Percentiles rank a stretch among this genome's conserved stretches.
These are phyloP conservation scores for Myotis daubentonii DNA, from an alignment of 2,797 vertebrate species.

Conservation along the genomic window DNA sequence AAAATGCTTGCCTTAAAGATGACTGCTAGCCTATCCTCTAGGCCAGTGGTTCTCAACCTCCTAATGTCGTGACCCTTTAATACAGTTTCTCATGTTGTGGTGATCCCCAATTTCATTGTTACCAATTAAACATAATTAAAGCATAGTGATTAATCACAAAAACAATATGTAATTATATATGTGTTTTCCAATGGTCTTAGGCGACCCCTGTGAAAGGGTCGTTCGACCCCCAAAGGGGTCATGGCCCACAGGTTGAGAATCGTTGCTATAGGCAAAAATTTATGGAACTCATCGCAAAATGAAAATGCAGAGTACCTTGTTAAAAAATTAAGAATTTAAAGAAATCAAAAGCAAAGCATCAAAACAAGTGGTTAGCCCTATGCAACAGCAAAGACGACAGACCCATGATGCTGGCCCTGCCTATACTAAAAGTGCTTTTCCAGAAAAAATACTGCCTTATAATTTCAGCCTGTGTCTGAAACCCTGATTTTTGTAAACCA, in stretches of 20 bases:
- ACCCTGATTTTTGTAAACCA: not conserved
- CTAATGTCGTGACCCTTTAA: too few species aligned
- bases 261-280: not conserved
- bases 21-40: not conserved
- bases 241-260: too few species aligned
- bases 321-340: not conserved
- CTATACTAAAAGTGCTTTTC: not conserved
- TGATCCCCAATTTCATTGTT: too few species aligned
- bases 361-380: not conserved
- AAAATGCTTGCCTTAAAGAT: not conserved
- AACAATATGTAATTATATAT: too few species aligned
- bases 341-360: not conserved
- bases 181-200: too few species aligned
- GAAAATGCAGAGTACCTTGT: not conserved
- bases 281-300: not conserved
- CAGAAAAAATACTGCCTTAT: not conserved
- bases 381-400: not conserved
- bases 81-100: too few species aligned
- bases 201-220: too few species aligned
- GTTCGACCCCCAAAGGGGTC: too few species aligned
- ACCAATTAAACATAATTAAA: too few species aligned
- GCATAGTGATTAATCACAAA: too few species aligned
- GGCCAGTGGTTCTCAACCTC: too few species aligned
- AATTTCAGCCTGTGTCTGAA: not conserved
- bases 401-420: not conserved